Percentiles rank a stretch among this genome's conserved stretches.
phyloP scores from a whole-genome alignment of 2,113 vertebrate genomes.

The Rostratula benghalensis region DNA sequence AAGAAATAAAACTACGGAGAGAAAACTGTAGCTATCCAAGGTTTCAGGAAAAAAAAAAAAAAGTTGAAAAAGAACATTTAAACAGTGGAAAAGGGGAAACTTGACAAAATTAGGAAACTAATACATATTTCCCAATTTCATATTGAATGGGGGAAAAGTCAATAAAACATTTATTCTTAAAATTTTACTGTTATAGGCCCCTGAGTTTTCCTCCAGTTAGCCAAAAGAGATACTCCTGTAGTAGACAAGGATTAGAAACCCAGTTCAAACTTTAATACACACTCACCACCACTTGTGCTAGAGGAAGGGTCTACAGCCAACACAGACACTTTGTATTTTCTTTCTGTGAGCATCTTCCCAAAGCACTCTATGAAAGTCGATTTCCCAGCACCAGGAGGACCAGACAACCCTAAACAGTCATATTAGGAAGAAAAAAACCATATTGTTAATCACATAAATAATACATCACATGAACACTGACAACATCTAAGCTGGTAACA shows the following conservation, averaged over 20 bases:
- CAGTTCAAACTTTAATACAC: not conserved
- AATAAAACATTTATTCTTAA: not conserved
- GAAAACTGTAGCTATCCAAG: not conserved
- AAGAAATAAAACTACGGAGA: not conserved
- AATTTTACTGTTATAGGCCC: not conserved
- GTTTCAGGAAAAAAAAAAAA: not conserved
- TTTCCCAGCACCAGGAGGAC: slow-evolving; percentile 96
- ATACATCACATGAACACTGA: not conserved
- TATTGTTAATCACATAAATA: not conserved
- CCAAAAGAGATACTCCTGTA: not conserved
- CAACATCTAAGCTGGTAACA: not conserved
- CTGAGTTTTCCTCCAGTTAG: not conserved
- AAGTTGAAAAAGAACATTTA: not conserved
- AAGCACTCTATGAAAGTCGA: slow-evolving; percentile 96
- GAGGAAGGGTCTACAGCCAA: slow-evolving; percentile 97
- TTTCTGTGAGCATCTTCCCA: slow-evolving; percentile 93
- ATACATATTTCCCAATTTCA: not conserved
- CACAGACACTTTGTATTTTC: slow-evolving; percentile 90
- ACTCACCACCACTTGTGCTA: slow-evolving; percentile 93
- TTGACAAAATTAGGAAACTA: not conserved
- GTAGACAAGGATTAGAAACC: not conserved
- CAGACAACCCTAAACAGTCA: slow-evolving; percentile 85
- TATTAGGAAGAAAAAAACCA: not conserved
- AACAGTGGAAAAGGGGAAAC: not conserved
- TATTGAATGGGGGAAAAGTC: accelerated